Evolutionary conservation across 1,140 invertebrate species (phyloP).

Genomic region (Bicyclus anynana): DNA sequence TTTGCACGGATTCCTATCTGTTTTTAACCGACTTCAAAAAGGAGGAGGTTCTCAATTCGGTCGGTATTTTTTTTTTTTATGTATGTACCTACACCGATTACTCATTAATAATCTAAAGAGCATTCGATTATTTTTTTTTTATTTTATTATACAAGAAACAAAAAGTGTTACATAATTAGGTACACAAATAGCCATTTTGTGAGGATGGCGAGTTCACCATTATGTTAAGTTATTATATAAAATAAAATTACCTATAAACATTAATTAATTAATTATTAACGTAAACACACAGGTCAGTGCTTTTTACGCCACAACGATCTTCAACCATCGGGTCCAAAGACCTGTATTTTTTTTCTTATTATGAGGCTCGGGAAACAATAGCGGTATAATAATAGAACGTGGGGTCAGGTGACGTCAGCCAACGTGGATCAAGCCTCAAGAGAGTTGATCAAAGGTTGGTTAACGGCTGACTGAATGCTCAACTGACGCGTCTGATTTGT

Average conservation of each 20-base stretch:
- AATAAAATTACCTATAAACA: too few relatives aligned
- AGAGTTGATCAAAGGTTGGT: constrained; percentile 26
- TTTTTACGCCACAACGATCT: background rate
- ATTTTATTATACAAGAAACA: too few relatives aligned
- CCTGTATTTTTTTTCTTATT: background rate
- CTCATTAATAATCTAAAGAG: too few relatives aligned
- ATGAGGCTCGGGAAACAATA: background rate
- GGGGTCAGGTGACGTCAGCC: constrained; percentile 13
- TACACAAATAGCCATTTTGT: too few relatives aligned
- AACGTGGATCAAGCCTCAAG: constrained; percentile 26
- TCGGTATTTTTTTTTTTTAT: too few relatives aligned
- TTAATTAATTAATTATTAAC: background rate
- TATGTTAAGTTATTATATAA: too few relatives aligned
- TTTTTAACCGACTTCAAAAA: too few relatives aligned
- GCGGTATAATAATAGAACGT: constrained; percentile 2
- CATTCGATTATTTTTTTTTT: too few relatives aligned
- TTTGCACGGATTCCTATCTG: too few relatives aligned
- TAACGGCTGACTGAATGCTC: constrained; percentile 12
- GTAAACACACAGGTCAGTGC: background rate
- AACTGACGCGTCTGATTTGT: constrained; percentile 4
- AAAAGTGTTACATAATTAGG: too few relatives aligned
- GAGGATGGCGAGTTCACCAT: too few relatives aligned
- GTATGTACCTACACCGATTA: background rate
- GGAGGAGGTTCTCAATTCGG: too few relatives aligned
- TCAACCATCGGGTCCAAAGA: background rate